phyloP scores from a whole-genome alignment of 2,113 vertebrate species.

The Oncorhynchus nerka region DNA sequence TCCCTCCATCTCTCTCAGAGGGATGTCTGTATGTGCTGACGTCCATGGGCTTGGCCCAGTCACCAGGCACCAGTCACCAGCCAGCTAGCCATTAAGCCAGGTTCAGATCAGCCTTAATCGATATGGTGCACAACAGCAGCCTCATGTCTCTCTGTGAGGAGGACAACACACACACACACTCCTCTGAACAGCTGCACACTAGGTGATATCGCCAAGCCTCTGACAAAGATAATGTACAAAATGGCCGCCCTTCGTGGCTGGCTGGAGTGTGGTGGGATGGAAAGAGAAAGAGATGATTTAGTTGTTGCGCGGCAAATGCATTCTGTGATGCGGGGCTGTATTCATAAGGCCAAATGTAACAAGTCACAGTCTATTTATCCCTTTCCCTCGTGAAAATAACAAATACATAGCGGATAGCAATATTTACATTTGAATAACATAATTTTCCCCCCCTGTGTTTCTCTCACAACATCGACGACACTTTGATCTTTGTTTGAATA shows the following conservation, averaged over 20 bases:
- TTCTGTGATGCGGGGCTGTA: conserved; percentile 40
- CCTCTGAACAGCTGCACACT: neutral
- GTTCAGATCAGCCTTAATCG: conserved; percentile 50
- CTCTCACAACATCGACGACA: conserved; percentile 3
- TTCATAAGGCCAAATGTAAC: conserved; percentile 43
- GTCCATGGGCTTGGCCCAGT: conserved; percentile 2
- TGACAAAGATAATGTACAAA: conserved; percentile 1
- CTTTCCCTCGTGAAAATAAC: conserved; percentile 18
- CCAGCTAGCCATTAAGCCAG: conserved; percentile 57
- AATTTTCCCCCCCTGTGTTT: conserved; percentile 8
- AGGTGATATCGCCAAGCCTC: neutral
- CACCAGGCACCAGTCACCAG: conserved; percentile 1
- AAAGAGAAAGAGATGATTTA: conserved; percentile 19
- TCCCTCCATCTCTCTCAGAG: conserved; percentile 14
- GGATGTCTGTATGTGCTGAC: no score
- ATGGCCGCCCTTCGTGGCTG: conserved; percentile 7
- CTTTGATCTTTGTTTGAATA: conserved; percentile 34
- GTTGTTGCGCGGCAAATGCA: conserved; percentile 48
- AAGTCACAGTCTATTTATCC: conserved; percentile 48
- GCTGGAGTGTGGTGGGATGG: neutral
- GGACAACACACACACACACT: neutral
- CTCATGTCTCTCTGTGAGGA: conserved; percentile 49
- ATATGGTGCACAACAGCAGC: conserved; percentile 37
- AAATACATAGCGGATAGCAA: conserved; percentile 21
- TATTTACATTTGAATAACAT: conserved; percentile 42